Evolutionary conservation across 2,888 invertebrate species (phyloP), one percentile per base, ranked within the genome.

Genomic region (Amorpha juglandis): DNA sequence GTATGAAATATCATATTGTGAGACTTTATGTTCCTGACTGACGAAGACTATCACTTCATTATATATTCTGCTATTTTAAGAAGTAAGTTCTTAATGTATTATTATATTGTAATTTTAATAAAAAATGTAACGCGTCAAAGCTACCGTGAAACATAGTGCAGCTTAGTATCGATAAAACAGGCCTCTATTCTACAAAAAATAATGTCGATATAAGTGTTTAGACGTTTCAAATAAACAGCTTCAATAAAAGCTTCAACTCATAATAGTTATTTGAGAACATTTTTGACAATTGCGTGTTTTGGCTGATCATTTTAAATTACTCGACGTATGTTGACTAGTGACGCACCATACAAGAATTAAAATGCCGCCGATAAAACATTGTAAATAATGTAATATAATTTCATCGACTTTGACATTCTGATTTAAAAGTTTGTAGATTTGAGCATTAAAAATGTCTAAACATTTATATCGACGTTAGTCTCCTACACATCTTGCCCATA

Each of bases 91-190:
- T 19, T 58, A 1, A 12, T 21, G 12, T 42, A 19, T 16, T 42
- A 38, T 16, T 48, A 16, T 16, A 50, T 19, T 19, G 6, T 50
- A 48, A 27, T 16, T 16, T 35, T 35, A n/a, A 33, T 50, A 50
- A 8, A n/a, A 7, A 21, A 19, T 55, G 9, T n/a, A 55, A 27
- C 27, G 27, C 9, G n/a, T 9, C 16, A 38, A 55, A 12, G 58
- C 58, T 58, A 19, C 58, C 42, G 16, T 19, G 38, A 19, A 42
- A 58, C 12, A 27, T 27, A 42, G 38, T 42, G 58, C 42, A 58
- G 38, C 58, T 42, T 9, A 51, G 8, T 21, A 58, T 58, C 58
- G 38, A 42, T 58, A 42, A 58, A 58, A 11, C 11, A 53, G 53
- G n/a, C 53, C 6, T 27, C 14, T 14, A 52, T 53, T n/a, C 8